Evolutionary conservation across 2,888 invertebrate genomes (phyloP).

Genomic region (Caenorhabditis sinica): DNA sequence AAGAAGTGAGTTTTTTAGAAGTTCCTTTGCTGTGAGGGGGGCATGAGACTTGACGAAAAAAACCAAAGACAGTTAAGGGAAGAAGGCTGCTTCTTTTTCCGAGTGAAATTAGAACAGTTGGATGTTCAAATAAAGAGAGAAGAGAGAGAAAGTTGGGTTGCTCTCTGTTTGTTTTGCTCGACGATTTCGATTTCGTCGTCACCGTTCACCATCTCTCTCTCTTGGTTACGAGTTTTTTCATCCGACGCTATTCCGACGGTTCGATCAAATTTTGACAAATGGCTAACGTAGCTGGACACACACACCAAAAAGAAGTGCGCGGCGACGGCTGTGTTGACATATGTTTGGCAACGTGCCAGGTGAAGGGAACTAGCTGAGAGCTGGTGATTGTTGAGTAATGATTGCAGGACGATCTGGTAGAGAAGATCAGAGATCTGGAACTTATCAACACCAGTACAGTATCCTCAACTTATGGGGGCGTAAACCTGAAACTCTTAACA

Average conservation of each 20-base stretch:
- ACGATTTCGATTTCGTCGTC: conserved; percentile 25
- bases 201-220: neutral
- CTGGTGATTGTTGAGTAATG: no score
- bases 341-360: conserved; percentile 33
- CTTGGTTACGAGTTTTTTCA: conserved; percentile 42
- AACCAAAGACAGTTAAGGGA: neutral
- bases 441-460: no score
- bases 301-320: neutral
- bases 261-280: conserved; percentile 63
- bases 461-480: no score
- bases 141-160: conserved; percentile 16
- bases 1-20: neutral
- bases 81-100: neutral
- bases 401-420: no score
- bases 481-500: no score
- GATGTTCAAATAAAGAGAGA: conserved; percentile 54
- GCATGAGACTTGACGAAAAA: neutral
- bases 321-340: conserved; percentile 2
- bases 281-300: conserved; percentile 24
- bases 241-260: neutral
- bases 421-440: no score
- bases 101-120: conserved; percentile 63
- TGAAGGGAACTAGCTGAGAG: neutral
- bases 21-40: neutral
- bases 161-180: conserved; percentile 59